Base-by-base conservation (phyloP, 2,888 invertebrate species). In the Tolmerus cingulatus region DNA sequence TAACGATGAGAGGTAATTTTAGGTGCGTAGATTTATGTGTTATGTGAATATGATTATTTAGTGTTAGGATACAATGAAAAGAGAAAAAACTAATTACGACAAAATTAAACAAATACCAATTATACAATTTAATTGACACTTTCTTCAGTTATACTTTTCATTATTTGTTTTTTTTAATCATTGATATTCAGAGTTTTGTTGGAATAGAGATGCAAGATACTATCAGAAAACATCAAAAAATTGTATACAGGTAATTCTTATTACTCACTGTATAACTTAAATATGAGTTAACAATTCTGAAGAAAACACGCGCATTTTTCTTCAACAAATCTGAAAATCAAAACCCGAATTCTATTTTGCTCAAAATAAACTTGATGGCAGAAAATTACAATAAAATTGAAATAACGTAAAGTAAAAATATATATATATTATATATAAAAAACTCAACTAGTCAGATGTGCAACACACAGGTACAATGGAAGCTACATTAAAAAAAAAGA, bases 371-470 rank as follows among this genome's bases (percentile, higher is more conserved):
- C 43, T 23, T 27, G 3, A 66, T 27, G 27, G 66, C 66, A 66
- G 23, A 66, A 66, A 9, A 27, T 40, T 77, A 55, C 76, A 77
- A 77, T 51, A 46, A 76, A 86, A 23, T 66, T 66, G 30, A 14
- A 76, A 74, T 74, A 57, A 66, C 23, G 66, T 66, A 74, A 55
- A 74, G 40, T 40, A 74, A 85, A 74, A 30, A 66, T 27, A 81
- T 2, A 14, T 14, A 46, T 34, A 34, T 34, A 4, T 16, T 46
- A 46, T 14, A 46, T 46, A 46, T 30, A 81, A 74, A 81, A 87
- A 87, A 87, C 79, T 81, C 87, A 87, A 87, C 87, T 87, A 87
- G 87, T 87, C 87, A 87, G 87, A 87, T 81, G 87, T 87, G 87
- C 87, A 87, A 87, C 87, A 87, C 79, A 87, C 87, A 87, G 79